phyloP scores from a whole-genome alignment of 2,113 vertebrate species.

The Beaufortia kweichowensis region DNA sequence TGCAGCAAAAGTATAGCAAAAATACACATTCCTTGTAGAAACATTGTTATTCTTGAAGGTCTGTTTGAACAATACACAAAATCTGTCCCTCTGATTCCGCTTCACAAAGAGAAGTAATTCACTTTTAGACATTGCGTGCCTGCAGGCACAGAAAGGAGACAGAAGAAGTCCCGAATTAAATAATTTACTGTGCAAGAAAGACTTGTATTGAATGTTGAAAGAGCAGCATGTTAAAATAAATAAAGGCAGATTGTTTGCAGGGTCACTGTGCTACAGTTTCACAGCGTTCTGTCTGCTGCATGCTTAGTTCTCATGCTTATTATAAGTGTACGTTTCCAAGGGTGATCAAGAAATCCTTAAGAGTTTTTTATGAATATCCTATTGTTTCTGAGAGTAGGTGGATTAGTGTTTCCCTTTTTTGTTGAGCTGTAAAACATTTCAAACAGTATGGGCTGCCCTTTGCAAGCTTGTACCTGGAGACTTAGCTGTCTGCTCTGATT shows the following conservation, averaged over 20 bases:
- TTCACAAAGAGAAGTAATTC: background rate
- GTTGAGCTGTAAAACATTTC: background rate
- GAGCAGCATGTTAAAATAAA: slow-evolving; percentile 30
- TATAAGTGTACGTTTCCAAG: slow-evolving; percentile 27
- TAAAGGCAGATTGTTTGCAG: slow-evolving; percentile 4
- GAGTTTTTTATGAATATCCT: slow-evolving; percentile 5
- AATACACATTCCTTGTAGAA: background rate
- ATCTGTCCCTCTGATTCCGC: background rate
- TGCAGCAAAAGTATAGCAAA: background rate
- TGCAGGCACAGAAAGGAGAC: background rate
- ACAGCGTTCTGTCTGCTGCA: background rate
- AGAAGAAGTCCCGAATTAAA: background rate
- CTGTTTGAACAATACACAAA: background rate
- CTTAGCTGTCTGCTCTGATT: slow-evolving; percentile 30
- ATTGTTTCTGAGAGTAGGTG: background rate
- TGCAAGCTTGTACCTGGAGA: background rate
- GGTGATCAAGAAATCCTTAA: slow-evolving; percentile 25
- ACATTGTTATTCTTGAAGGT: background rate
- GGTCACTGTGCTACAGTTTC: slow-evolving; percentile 24
- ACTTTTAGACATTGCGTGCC: background rate
- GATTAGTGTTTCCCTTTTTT: slow-evolving; percentile 39
- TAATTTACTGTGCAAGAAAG: background rate
- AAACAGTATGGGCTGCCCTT: slow-evolving; percentile 4
- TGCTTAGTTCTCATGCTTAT: background rate
- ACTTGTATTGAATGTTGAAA: slow-evolving; percentile 1